Evolutionary conservation across 2,888 invertebrate species (phyloP), one percentile per base, ranked within the genome.

Genomic region (Athripsodes cinereus): DNA sequence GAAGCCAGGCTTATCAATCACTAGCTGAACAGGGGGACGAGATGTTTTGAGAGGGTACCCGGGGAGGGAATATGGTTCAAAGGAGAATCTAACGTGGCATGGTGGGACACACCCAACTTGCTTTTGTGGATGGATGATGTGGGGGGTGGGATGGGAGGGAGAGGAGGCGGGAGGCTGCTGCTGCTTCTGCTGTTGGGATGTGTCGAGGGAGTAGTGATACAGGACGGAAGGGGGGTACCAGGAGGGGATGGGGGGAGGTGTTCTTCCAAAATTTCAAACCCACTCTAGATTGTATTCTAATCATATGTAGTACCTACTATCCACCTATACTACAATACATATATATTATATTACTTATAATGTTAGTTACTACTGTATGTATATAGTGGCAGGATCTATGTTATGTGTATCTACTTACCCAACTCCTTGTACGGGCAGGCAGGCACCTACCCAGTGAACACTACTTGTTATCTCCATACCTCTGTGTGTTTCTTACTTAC

Each of bases 1-100:
- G 55, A 55, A 55, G 49, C 55, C 55, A 50, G 55, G 58, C 62
- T 62, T 62, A 62, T 62, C 62, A 62, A 62, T 62, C 62, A 62
- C 62, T 58, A 55, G 40, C 50, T 60, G 60, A 51, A 22, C 55
- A 22, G 48, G 55, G 52, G 52, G 53, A 26, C 13, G 53, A 18
- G 51, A 48, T 35, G 46, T 31, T 21, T 31, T 8, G 52, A 19
- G 40, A 46, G 46, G 46, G 55, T 53, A 11, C 40, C 20, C 1
- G 46, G 34, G 52, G 47, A 54, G 55, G 58, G 51, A 31, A n/a
- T n/a, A 31, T 40, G 40, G 40, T 31, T 53, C 50, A 50, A 50
- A 50, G 50, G 50, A 21, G 50, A 50, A 50, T 50, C 21, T 50
- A 50, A 50, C 50, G 50, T 50, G 21, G 50, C 26, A 18, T 50